Base-by-base conservation (phyloP, 2,888 invertebrate genomes). In the Embidobia sp. region DNA sequence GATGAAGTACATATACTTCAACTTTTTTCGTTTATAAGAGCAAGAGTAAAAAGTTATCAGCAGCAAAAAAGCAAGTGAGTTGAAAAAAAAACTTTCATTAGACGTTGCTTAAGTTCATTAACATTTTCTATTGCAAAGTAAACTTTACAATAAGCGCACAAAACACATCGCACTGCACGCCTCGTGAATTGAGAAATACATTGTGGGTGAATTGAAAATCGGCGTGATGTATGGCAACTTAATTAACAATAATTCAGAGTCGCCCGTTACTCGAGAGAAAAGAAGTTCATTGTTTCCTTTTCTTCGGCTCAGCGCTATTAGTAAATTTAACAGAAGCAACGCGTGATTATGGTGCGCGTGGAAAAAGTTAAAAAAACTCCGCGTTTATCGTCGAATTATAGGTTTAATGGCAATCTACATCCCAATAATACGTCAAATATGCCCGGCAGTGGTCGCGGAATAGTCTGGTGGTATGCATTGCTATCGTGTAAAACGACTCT, bases 371-470 rank as follows among this genome's bases (percentile, higher is more conserved):
- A 53, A 59, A 69, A 42, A 48, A 53, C 8, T 8, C 22, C 13
- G 11, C 49, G 33, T 48, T 57, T 42, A 49, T 49, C 42, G 59
- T 57, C 31, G 49, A 59, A 69, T 69, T 69, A 69, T 37, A 59
- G 69, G 69, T 69, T 69, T 69, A 57, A 49, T 59, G 37, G 49
- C 26, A 69, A 69, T 59, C 69, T 69, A 48, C 59, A 69, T 69
- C 59, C 59, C 57, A 69, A 57, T 69, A 59, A 69, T 48, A 69
- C 69, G 49, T 69, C 59, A 69, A 59, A 49, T 59, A 69, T 69
- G 59, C 59, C 69, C 57, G 49, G 31, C 57, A 69, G 59, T 49
- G 48, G 37, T 31, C 27, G 51, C 51, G 11, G 48, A 63, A 49
- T 29, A 13, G 63, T 35, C 26, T 10, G 53, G 44, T 18, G 44